Evolutionary conservation across 2,113 vertebrate species (phyloP).

Genomic region (Tachysurus vachellii): DNA sequence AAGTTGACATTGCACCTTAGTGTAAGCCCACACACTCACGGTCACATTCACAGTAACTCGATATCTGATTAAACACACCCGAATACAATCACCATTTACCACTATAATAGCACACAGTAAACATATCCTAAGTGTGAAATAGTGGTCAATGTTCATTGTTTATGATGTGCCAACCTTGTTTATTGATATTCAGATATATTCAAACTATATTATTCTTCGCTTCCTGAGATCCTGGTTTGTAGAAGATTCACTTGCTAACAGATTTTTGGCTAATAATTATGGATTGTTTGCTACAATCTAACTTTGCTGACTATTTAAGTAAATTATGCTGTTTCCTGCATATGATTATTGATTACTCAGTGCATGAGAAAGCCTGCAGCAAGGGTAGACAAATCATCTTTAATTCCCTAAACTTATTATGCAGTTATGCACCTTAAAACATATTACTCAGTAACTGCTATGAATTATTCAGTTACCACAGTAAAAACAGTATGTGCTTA

Average conservation of each 20-base stretch:
- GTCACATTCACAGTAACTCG: background rate
- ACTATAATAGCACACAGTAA: background rate
- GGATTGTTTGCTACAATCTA: background rate
- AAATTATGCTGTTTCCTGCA: background rate
- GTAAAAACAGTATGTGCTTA: background rate
- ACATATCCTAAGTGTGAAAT: background rate
- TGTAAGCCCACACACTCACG: background rate
- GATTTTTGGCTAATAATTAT: background rate
- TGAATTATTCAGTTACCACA: constrained; percentile 9
- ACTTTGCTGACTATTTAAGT: background rate
- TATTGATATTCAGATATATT: background rate
- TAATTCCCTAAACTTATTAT: background rate
- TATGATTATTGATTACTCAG: background rate
- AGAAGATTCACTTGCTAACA: background rate
- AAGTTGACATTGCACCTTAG: background rate
- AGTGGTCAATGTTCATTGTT: background rate
- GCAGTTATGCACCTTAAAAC: background rate
- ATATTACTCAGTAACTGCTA: constrained; percentile 13
- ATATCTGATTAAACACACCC: background rate
- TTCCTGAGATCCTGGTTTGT: background rate
- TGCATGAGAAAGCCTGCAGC: background rate
- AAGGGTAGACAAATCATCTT: background rate
- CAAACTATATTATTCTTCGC: background rate
- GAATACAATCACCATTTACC: background rate
- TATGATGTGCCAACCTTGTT: background rate